A percentile compares a stretch with the other conserved stretches of the same genome.
phyloP scores from a whole-genome alignment of 2,888 invertebrate species.

The Axea sp. region DNA sequence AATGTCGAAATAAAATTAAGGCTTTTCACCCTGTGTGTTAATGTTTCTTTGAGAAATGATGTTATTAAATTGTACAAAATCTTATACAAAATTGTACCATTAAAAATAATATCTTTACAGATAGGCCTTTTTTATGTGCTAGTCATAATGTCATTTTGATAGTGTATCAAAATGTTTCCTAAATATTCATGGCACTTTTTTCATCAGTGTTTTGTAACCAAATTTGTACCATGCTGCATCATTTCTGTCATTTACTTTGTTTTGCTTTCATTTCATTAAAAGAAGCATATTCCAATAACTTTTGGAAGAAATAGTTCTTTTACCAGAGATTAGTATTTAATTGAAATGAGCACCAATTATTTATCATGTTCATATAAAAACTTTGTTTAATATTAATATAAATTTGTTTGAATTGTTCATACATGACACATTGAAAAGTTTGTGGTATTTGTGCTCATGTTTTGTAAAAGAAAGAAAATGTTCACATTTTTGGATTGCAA shows the following conservation, averaged over 20 bases:
- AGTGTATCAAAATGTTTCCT: slow-evolving; percentile 10
- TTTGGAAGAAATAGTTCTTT: too few relatives aligned
- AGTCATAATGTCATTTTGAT: slow-evolving; percentile 24
- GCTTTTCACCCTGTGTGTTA: slow-evolving; percentile 23
- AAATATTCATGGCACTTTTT: slow-evolving; percentile 50
- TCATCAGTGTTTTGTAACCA: slow-evolving; percentile 20
- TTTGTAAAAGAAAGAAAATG: too few relatives aligned
- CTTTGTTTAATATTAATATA: slow-evolving; percentile 8
- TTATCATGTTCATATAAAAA: slow-evolving; percentile 20
- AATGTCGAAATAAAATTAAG: slow-evolving; percentile 28
- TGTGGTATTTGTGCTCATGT: slow-evolving; percentile 26
- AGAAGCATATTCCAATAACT: too few relatives aligned
- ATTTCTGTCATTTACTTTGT: slow-evolving; percentile 1
- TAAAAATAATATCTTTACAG: slow-evolving; percentile 41
- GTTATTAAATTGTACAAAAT: slow-evolving; percentile 55
- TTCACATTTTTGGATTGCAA: too few relatives aligned
- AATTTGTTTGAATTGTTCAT: slow-evolving; percentile 1
- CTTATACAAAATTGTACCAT: slow-evolving; percentile 47
- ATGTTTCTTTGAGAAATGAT: slow-evolving; percentile 11
- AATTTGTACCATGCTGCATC: slow-evolving; percentile 2
- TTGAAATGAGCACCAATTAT: slow-evolving; percentile 13
- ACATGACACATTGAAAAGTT: neutral
- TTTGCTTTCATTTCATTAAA: slow-evolving; percentile 4
- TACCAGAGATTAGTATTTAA: too few relatives aligned
- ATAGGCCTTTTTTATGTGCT: slow-evolving; percentile 47